Evolutionary conservation across 1,140 invertebrate genomes (phyloP).

Genomic region (Eubasilissa regina): DNA sequence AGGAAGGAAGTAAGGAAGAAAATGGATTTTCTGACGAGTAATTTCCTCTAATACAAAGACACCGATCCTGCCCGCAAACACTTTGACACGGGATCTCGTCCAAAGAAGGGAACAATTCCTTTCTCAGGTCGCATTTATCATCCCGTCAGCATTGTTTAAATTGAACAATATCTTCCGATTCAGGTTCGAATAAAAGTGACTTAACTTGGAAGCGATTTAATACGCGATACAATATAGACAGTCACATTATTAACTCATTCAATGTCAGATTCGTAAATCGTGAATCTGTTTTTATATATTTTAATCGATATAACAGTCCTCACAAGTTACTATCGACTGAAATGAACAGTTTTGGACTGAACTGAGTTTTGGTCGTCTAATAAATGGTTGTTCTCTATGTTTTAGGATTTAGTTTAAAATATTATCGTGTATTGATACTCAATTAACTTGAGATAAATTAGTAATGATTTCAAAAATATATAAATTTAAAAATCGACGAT

Average conservation of each 20-base stretch:
- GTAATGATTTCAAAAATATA: no score
- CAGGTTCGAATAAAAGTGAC: constrained; percentile 21
- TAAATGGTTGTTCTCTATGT: no score
- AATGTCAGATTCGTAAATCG: neutral
- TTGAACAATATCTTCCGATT: constrained; percentile 24
- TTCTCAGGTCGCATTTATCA: constrained; percentile 36
- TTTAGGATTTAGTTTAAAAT: no score
- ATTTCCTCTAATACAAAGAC: constrained; percentile 29
- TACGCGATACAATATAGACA: neutral
- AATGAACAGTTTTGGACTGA: no score
- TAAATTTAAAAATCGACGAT: no score
- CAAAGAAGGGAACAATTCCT: constrained; percentile 6
- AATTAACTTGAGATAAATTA: no score
- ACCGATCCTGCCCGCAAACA: constrained; percentile 11
- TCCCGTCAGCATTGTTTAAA: constrained; percentile 42
- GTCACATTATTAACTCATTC: neutral
- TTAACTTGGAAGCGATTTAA: constrained; percentile 19
- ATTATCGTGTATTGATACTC: no score
- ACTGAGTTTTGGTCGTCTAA: no score
- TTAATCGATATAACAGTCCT: neutral
- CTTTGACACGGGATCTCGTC: constrained; percentile 30
- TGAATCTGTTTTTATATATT: neutral
- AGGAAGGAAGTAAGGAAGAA: neutral
- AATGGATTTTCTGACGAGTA: constrained; percentile 41
- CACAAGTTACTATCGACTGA: no score